Base-by-base conservation (phyloP, 2,797 vertebrate species). In the Oophaga sylvatica region DNA sequence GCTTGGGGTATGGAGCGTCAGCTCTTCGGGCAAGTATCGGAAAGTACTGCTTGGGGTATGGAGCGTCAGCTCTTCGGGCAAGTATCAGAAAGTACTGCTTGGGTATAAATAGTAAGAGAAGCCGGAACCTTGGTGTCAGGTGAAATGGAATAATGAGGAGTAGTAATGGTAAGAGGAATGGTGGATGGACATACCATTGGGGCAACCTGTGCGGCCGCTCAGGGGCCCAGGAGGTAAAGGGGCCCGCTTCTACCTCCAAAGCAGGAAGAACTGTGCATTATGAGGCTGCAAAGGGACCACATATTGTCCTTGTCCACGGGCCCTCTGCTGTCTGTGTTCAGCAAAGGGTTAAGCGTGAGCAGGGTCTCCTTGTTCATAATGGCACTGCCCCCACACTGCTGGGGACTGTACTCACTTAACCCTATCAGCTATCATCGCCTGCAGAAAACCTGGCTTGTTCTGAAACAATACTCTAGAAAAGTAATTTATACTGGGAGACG, bases 341-440 rank as follows among this genome's bases (percentile, higher is more conserved):
- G 48, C 0, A 76, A 83, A 84, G 81, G 71, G 87, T 88, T 88
- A 88, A 84, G 8, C 11, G 4, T 77, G 5, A 87, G 81, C 53
- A 71, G 77, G 65, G 19, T 86, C 77, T 79, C 78, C 67, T 29
- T 68, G 48, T 71, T 22, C 20, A 70, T 68, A 45, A 59, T 73
- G 35, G 63, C 75, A 62, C 81, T 88, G 53, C 87, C 68, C 78
- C 79, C 63, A 41, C 75, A 26, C 56, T 81, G 45, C 41, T 65
- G 35, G 68, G 59, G 67, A 81, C 45, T 81, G 83, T 41, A 76
- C 56, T 67, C 20, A 26, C 26, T 86, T 73, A 84, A 84, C 87
- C 45, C 65, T 65, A 63, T 73, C 57, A 41, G n/a, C 5, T 67
- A 31, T 85, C 35, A 2, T 48, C 35, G 48, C 45, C 62, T 76